phyloP scores from a whole-genome alignment of 2,888 invertebrate species.

The Serrognathus titanus region DNA sequence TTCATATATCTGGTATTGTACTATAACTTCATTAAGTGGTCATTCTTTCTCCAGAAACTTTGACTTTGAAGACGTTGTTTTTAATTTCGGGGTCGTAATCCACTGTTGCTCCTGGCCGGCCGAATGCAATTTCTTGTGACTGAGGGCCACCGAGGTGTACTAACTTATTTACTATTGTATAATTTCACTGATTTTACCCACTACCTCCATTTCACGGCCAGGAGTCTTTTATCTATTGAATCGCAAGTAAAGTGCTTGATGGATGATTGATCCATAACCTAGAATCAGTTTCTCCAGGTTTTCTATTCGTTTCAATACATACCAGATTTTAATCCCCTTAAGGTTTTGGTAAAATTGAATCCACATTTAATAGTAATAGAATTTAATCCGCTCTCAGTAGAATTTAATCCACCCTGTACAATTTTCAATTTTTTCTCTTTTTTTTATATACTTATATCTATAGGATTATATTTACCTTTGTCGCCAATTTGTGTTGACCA shows the following conservation, averaged over 20 bases:
- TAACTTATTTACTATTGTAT: conserved; percentile 32
- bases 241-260: conserved; percentile 27
- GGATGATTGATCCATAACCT: conserved; percentile 3
- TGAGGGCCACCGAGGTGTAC: conserved; percentile 30
- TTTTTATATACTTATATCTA: no score
- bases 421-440: no score
- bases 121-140: conserved; percentile 31
- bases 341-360: background rate
- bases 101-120: conserved; percentile 29
- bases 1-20: conserved; percentile 24
- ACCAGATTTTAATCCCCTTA: background rate
- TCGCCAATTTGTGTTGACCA: no score
- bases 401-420: no score
- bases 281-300: background rate
- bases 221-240: conserved; percentile 24
- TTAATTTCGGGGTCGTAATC: conserved; percentile 13
- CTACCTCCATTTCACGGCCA: conserved; percentile 28
- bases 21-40: conserved; percentile 28
- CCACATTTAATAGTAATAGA: background rate
- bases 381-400: no score
- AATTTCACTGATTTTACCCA: conserved; percentile 30
- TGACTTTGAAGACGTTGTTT: conserved; percentile 28
- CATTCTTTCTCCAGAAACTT: conserved; percentile 26
- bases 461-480: no score
- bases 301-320: background rate